Percentiles rank a stretch among this genome's conserved stretches.
Conservation (phyloP, 2,113 vertebrate genomes). For the Martes martes region DNA sequence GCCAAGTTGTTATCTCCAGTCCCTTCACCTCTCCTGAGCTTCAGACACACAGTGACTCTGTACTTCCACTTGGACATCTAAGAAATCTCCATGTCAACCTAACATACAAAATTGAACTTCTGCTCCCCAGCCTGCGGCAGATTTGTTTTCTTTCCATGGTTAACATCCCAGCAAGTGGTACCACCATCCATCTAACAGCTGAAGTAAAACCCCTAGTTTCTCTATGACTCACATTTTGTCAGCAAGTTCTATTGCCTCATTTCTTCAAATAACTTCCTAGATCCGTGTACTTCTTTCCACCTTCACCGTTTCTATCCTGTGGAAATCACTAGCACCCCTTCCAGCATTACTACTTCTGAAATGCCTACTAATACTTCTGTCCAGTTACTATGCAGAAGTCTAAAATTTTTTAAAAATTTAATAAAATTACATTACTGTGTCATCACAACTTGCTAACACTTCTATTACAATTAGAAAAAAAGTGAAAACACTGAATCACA, state of each 20-base stretch:
- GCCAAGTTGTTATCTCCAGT: not conserved
- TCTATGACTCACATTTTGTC: not conserved
- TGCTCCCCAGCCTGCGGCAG: not conserved
- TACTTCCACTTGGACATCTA: not conserved
- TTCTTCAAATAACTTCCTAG: not conserved
- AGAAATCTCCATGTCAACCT: not conserved
- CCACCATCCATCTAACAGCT: not conserved
- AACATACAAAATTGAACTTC: not conserved
- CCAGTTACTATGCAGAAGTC: not conserved
- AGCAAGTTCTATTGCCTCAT: not conserved
- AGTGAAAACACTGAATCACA: not conserved
- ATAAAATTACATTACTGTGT: not conserved
- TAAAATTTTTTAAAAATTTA: not conserved
- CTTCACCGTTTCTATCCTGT: not conserved
- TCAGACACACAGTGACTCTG: not conserved
- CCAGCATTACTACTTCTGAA: not conserved
- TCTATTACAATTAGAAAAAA: not conserved
- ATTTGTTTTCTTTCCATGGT: not conserved
- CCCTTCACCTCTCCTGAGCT: not conserved
- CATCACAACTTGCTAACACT: not conserved
- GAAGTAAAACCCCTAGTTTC: not conserved
- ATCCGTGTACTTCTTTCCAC: not conserved
- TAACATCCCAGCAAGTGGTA: not conserved
- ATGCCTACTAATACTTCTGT: not conserved
- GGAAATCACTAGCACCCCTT: not conserved